phyloP scores from a whole-genome alignment of 2,888 invertebrate species.

The Sialis lutaria region DNA sequence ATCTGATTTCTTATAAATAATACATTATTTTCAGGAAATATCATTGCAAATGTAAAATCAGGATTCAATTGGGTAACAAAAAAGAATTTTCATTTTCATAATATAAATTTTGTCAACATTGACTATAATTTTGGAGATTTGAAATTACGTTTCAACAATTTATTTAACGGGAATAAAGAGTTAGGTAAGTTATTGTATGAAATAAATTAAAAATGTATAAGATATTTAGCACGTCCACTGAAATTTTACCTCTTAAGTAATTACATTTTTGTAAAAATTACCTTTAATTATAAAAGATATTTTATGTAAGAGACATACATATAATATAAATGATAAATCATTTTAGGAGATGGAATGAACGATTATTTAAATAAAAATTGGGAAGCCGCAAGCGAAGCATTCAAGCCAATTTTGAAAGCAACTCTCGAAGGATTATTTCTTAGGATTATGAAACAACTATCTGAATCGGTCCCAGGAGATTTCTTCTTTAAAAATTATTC shows the following conservation, averaged over 20 bases:
- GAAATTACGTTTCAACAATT: slow-evolving; percentile 41
- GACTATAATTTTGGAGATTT: slow-evolving; percentile 44
- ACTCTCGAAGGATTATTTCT: slow-evolving; percentile 50
- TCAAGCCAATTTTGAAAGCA: slow-evolving; percentile 43
- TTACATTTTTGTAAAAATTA: too few relatives aligned
- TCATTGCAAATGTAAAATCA: background rate
- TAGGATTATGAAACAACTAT: slow-evolving; percentile 40
- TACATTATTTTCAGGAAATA: too few relatives aligned
- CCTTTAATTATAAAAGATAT: too few relatives aligned
- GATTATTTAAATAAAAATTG: slow-evolving; percentile 51
- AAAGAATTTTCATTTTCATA: slow-evolving; percentile 47
- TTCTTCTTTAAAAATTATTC: slow-evolving; percentile 26
- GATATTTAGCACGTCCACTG: background rate
- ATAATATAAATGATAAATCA: background rate
- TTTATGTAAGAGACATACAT: background rate
- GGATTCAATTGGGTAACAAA: slow-evolving; percentile 29
- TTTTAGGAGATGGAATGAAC: slow-evolving; percentile 46
- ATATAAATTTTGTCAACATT: slow-evolving; percentile 45
- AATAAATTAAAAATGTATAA: background rate
- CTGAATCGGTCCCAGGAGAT: slow-evolving; percentile 47
- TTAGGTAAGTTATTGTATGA: slow-evolving; percentile 30
- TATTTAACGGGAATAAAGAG: slow-evolving; percentile 52
- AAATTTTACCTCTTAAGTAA: too few relatives aligned
- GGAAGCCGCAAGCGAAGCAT: slow-evolving; percentile 44
- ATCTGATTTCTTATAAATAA: too few relatives aligned